These are phyloP conservation scores for Latheticus oryzae DNA, from an alignment of 2,888 invertebrate species.

Conservation along the genomic window DNA sequence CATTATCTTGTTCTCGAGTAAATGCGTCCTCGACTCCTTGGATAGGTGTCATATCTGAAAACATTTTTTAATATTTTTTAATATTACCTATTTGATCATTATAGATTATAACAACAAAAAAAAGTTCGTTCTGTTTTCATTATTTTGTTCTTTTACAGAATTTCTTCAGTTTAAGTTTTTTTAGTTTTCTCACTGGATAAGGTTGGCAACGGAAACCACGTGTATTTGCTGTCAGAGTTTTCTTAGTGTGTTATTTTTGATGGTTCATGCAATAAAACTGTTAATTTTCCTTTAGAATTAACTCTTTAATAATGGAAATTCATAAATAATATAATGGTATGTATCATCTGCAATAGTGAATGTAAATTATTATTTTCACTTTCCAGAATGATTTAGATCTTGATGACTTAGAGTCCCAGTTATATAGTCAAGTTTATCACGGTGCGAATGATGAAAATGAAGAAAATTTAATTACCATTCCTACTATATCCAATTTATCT, in stretches of 20 bases:
- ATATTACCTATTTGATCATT: no score
- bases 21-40: no score
- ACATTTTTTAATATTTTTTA: no score
- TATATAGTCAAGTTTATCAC: constrained; percentile 62
- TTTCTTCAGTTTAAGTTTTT: no score
- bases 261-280: constrained; percentile 3
- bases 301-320: constrained; percentile 1
- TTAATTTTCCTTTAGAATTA: background rate
- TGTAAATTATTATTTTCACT: no score
- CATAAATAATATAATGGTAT: constrained; percentile 5
- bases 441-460: constrained; percentile 35
- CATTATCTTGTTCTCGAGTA: no score
- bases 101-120: no score
- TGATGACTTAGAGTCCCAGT: constrained; percentile 58
- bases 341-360: background rate
- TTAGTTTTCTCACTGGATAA: background rate
- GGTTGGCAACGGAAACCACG: constrained; percentile 31
- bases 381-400: constrained; percentile 50
- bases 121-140: no score
- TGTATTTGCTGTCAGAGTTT: constrained; percentile 22
- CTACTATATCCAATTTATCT: background rate
- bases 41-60: no score
- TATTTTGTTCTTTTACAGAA: no score
- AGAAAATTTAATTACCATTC: constrained; percentile 9
- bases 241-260: no score